Evolutionary conservation across 1,140 invertebrate genomes (phyloP), one percentile per base, ranked within the genome.

Genomic region (Micrasema longulum): DNA sequence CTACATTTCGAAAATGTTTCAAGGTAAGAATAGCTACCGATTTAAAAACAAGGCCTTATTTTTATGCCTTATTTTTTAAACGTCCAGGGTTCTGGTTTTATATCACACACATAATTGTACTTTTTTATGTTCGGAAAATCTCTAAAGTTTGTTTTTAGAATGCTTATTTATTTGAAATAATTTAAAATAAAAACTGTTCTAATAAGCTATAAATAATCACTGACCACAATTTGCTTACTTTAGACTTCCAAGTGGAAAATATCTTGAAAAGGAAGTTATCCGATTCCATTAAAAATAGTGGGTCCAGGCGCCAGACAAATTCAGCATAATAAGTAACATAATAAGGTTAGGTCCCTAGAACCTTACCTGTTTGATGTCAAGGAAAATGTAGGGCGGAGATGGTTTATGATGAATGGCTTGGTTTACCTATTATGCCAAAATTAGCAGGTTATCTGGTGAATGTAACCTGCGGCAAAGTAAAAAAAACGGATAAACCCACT

Each of bases 391-490:
- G 53, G 53, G 23, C 3, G n/a, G n/a, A 43, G 57, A 45, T 45
- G 22, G 57, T n/a, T n/a, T n/a, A n/a, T n/a, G n/a, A n/a, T n/a
- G n/a, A n/a, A 63, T 60, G 26, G 35, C 57, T 38, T 43, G 41
- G 14, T 41, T 45, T 63, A 63, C 20, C 57, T 63, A 63, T 63
- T 45, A 31, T 63, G 57, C 57, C 57, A 63, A 63, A 63, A 63
- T 63, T 63, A 63, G 36, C n/a, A 23, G 20, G 12, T 38, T 43
- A 43, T 60, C 35, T 38, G 1, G 18, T 20, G n/a, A 9, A 5
- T 26, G 53, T 63, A 38, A 63, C 57, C 57, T 16, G 26, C 18
- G 57, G 38, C 57, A 41, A 22, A n/a, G n/a, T n/a, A n/a, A n/a
- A n/a, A n/a, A n/a, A n/a, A n/a, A n/a, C n/a, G n/a, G n/a, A n/a